phyloP scores from a whole-genome alignment of 2,797 vertebrate genomes.

The Scleropages formosus region DNA sequence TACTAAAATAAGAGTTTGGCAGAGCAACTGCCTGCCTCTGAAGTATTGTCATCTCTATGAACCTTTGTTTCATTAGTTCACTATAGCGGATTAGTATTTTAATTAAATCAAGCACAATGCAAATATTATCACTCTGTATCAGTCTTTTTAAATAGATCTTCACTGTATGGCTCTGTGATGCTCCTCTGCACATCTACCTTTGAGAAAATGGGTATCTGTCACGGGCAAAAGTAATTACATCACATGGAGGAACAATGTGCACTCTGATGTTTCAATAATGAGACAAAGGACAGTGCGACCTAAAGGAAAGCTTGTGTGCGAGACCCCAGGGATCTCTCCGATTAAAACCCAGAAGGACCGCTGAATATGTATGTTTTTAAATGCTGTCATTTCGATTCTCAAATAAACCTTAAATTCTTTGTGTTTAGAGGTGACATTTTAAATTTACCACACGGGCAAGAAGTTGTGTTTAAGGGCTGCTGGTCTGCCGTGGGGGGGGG shows the following conservation, averaged over 20 bases:
- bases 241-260: too few relatives aligned
- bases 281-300: slow-evolving; percentile 21
- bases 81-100: too few relatives aligned
- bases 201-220: neutral
- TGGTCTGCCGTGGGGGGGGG: too few relatives aligned
- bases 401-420: slow-evolving; percentile 34
- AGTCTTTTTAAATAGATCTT: too few relatives aligned
- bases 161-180: too few relatives aligned
- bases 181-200: neutral
- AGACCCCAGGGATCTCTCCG: neutral
- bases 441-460: neutral
- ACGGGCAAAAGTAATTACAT: too few relatives aligned
- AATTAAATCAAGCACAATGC: too few relatives aligned
- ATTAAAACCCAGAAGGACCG: slow-evolving; percentile 46
- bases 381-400: slow-evolving; percentile 34
- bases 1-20: too few relatives aligned
- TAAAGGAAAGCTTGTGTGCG: slow-evolving; percentile 19
- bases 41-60: too few relatives aligned
- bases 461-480: neutral
- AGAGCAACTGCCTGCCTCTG: too few relatives aligned
- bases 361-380: slow-evolving; percentile 44
- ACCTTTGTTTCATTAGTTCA: too few relatives aligned
- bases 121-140: too few relatives aligned
- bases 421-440: neutral
- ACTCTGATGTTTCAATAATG: neutral